Conservation (phyloP, 2,797 vertebrate genomes). For the Tauraco hartlaubi region DNA sequence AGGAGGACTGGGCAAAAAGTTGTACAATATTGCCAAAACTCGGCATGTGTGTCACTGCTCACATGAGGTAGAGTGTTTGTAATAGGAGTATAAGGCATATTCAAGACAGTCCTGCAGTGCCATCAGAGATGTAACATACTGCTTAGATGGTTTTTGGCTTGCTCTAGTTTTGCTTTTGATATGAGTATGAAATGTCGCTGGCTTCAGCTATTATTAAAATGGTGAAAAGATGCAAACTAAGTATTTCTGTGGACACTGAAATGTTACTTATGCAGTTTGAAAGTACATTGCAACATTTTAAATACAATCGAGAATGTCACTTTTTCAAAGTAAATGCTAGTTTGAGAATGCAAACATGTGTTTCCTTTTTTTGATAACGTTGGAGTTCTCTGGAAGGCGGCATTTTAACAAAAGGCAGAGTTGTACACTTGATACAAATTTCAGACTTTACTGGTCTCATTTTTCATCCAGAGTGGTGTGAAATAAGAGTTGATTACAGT, state of each 20-base stretch:
- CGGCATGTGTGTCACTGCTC: background rate
- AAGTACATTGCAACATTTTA: background rate
- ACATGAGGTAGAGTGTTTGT: slow-evolving; percentile 17
- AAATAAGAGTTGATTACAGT: slow-evolving; percentile 48
- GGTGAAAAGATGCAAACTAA: background rate
- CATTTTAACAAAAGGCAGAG: background rate
- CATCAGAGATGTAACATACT: background rate
- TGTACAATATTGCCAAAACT: slow-evolving; percentile 8
- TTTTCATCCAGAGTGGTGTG: slow-evolving; percentile 34
- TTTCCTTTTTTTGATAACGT: background rate
- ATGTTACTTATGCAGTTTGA: background rate
- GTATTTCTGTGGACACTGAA: background rate
- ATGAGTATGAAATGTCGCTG: background rate
- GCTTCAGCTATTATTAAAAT: slow-evolving; percentile 17
- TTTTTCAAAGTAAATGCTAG: background rate
- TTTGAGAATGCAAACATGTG: background rate
- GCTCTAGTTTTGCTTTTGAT: slow-evolving; percentile 8
- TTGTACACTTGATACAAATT: background rate
- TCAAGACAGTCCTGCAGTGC: background rate
- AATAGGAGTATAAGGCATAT: background rate
- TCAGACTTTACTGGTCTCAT: background rate
- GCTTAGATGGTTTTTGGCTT: slow-evolving; percentile 25
- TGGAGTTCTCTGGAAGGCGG: background rate
- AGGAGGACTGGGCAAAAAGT: background rate
- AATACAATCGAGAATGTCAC: background rate